Evolutionary conservation across 2,113 vertebrate genomes (phyloP).

Genomic region (Paradoxurus hermaphroditus): DNA sequence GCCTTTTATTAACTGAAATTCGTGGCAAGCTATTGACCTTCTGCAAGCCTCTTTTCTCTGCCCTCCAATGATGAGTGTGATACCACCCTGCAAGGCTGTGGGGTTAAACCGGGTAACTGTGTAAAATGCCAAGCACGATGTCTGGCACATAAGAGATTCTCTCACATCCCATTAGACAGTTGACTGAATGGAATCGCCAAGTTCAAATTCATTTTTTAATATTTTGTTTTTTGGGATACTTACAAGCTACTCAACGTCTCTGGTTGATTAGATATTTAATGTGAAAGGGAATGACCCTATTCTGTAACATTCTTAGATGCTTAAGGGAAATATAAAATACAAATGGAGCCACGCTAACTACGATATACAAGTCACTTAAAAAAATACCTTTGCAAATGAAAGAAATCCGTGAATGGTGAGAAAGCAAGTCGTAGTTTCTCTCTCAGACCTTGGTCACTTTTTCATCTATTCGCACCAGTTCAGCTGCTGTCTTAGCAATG

Average conservation of each 20-base stretch:
- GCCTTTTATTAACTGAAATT: background rate
- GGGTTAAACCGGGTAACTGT: background rate
- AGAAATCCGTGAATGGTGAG: background rate
- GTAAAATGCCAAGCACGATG: background rate
- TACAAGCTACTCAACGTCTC: constrained; percentile 2
- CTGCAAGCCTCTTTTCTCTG: background rate
- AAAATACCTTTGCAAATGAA: background rate
- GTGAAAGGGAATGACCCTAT: background rate
- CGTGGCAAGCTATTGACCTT: background rate
- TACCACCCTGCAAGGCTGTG: background rate
- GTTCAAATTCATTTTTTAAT: background rate
- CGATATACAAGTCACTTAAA: background rate
- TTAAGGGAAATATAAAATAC: background rate
- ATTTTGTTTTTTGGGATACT: background rate
- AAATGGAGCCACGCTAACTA: background rate
- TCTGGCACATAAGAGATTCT: background rate
- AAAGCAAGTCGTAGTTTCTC: background rate
- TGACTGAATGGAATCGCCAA: background rate
- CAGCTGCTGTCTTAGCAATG: background rate
- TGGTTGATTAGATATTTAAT: constrained; percentile 2
- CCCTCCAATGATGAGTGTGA: background rate
- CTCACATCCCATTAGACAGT: background rate
- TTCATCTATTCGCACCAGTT: background rate
- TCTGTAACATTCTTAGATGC: constrained; percentile 11
- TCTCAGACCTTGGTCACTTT: background rate